A percentile compares a stretch with the other conserved stretches of the same genome.
Conservation (phyloP, 2,113 vertebrate genomes). For the Peromyscus leucopus region DNA sequence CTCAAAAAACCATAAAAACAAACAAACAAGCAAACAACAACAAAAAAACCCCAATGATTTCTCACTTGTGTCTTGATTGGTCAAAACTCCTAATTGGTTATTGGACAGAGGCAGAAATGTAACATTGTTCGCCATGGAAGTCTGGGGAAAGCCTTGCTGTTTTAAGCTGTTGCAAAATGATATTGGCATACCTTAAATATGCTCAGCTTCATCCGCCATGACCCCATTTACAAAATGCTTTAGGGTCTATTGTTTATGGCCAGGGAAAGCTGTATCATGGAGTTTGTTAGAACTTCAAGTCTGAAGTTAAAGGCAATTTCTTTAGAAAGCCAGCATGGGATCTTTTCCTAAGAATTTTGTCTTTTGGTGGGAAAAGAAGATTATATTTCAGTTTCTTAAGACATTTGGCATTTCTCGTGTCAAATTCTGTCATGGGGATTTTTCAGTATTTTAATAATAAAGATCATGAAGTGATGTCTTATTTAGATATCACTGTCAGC, state of each 20-base stretch:
- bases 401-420: slow-evolving; percentile 18
- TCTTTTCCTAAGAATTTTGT: background rate
- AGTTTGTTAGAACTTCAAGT: slow-evolving; percentile 15
- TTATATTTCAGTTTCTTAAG: background rate
- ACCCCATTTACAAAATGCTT: slow-evolving; percentile 21
- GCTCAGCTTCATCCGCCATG: background rate
- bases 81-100: slow-evolving; percentile 31
- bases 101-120: background rate
- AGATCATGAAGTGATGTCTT: background rate
- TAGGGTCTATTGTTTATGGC: background rate
- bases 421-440: background rate
- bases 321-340: background rate
- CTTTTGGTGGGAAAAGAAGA: background rate
- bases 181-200: background rate
- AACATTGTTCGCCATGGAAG: background rate
- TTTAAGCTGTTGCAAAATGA: slow-evolving; percentile 15
- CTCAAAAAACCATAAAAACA: too few species aligned
- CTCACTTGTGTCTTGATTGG: background rate
- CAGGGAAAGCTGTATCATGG: background rate
- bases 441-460: slow-evolving; percentile 32
- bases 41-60: slow-evolving; percentile 23
- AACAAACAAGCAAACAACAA: too few species aligned
- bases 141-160: background rate
- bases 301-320: slow-evolving; percentile 1
- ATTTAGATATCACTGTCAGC: background rate